Evolutionary conservation across 2,797 vertebrate species (phyloP), one percentile per base, ranked within the genome.

Genomic region (Urophycis tenuis): DNA sequence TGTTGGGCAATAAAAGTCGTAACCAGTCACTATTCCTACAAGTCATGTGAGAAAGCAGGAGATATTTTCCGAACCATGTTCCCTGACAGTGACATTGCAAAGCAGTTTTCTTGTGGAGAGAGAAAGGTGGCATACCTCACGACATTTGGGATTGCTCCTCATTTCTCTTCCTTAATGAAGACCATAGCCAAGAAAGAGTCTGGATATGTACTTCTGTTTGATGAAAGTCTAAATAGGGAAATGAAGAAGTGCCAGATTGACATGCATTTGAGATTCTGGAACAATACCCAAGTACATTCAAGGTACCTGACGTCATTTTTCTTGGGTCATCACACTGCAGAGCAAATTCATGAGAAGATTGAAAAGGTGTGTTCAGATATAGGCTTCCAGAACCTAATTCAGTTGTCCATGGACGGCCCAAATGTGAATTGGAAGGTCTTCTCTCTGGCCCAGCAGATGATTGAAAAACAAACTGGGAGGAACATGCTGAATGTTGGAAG

Each of bases 391-490:
- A 70, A 8, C 36, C 32, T 30, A 3, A 36, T 74, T 41, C 2
- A 60, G 76, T 1, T 10, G 83, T 85, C 83, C 73, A 25, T 29
- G 35, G 22, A 78, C 31, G 67, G 67, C 29, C 67, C 67, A 29
- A 10, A 70, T 70, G 67, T 70, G 7, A 70, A 70, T 70, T 70
- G 29, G 29, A 70, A 30, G 31, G 9, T 67, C 60, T n/a, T 11
- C 17, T 12, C 17, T n/a, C 67, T 70, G 29, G 31, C 31, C 29
- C 60, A 64, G n/a, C n/a, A n/a, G n/a, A n/a, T n/a, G n/a, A n/a
- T n/a, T n/a, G n/a, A n/a, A n/a, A n/a, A n/a, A n/a, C 8, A 70
- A 29, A 29, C 31, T 29, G 11, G 31, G 29, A 30, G 25, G 29
- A 29, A 29, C 25, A 29, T 31, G 31, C 67, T 70, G 31, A 29